phyloP scores from a whole-genome alignment of 2,113 vertebrate genomes.

The Tachysurus vachellii region DNA sequence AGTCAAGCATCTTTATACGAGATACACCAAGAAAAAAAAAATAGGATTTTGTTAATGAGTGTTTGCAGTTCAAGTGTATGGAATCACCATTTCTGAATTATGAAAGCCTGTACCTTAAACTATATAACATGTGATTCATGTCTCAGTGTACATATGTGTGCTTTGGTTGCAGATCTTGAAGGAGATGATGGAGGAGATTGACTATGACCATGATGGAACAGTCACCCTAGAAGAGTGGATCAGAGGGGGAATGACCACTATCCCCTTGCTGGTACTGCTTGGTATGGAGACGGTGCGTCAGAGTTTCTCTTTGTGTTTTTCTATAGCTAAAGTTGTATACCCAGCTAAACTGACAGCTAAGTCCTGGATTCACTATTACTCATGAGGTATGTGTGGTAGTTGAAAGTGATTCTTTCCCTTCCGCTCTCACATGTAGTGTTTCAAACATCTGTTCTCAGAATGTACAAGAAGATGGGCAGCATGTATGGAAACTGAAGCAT shows the following conservation, averaged over 20 bases:
- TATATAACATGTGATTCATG: neutral
- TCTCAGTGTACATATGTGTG: neutral
- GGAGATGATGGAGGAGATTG: conserved; percentile 95
- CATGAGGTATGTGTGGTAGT: neutral
- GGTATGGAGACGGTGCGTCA: conserved; percentile 86
- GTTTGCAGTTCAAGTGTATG: neutral
- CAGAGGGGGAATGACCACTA: conserved; percentile 91
- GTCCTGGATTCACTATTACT: neutral
- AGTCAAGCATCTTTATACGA: neutral
- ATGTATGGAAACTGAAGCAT: conserved; percentile 92
- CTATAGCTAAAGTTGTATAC: neutral
- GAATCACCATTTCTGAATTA: neutral
- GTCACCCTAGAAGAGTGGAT: conserved; percentile 96
- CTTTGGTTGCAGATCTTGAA: conserved; percentile 79
- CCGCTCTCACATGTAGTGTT: neutral
- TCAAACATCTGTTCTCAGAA: conserved; percentile 69
- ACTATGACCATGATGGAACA: conserved; percentile 84
- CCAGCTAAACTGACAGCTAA: neutral
- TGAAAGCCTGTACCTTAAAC: neutral
- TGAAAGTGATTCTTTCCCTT: neutral
- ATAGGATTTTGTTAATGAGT: neutral
- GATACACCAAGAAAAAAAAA: neutral
- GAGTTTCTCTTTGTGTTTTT: neutral
- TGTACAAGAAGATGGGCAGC: conserved; percentile 86
- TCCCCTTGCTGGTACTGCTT: conserved; percentile 89